These are phyloP conservation scores for Ypsolopha sequella DNA, from an alignment of 2,888 invertebrate species.

Conservation along the genomic window DNA sequence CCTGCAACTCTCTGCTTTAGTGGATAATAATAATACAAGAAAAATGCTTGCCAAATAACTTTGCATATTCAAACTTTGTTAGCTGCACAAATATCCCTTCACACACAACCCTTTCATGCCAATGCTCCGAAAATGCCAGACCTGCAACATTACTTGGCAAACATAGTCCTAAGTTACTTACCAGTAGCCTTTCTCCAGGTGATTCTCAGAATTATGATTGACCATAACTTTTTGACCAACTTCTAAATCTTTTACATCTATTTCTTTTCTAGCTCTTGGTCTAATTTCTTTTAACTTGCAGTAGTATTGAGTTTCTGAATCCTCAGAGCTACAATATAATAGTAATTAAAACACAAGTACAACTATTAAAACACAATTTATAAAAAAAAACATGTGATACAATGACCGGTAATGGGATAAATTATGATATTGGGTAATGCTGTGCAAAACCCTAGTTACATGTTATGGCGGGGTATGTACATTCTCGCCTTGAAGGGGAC, in stretches of 20 bases:
- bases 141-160: background rate
- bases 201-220: slow-evolving; percentile 81
- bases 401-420: no score
- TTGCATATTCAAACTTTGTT: no score
- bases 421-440: no score
- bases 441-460: no score
- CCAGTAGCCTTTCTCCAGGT: slow-evolving; percentile 79
- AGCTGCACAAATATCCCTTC: background rate
- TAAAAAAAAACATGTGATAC: background rate
- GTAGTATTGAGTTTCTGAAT: slow-evolving; percentile 37
- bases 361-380: slow-evolving; percentile 1
- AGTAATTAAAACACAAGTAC: background rate
- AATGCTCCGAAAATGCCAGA: background rate
- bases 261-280: slow-evolving; percentile 73
- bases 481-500: no score
- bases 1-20: no score
- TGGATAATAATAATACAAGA: no score
- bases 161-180: slow-evolving; percentile 22
- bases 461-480: no score
- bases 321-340: slow-evolving; percentile 34
- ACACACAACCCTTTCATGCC: background rate
- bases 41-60: no score
- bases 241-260: slow-evolving; percentile 66
- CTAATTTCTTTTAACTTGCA: slow-evolving; percentile 70
- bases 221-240: slow-evolving; percentile 76